These are phyloP conservation scores for Sebastes hopkinsi DNA, from an alignment of 2,797 vertebrate species.

Conservation along the genomic window DNA sequence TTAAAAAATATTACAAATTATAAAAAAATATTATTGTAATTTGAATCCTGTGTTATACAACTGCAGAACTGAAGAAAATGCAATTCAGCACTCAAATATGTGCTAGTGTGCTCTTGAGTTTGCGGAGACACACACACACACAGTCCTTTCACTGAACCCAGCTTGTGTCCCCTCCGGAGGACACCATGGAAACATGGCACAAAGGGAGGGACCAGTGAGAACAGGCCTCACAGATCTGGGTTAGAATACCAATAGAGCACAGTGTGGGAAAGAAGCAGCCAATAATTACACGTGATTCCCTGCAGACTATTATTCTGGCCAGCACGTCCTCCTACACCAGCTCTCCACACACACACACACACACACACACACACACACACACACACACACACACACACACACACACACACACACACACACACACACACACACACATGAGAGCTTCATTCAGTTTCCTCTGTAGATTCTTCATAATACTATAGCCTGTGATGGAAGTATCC, in stretches of 20 bases:
- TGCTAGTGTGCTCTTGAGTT: neutral
- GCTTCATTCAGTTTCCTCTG: neutral
- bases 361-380: too few relatives aligned
- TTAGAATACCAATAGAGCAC: constrained; percentile 56
- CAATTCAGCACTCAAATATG: neutral
- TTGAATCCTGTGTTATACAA: neutral
- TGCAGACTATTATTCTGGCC: constrained; percentile 21
- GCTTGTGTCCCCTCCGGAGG: constrained; percentile 26
- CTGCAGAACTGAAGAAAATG: neutral
- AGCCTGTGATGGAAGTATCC: neutral
- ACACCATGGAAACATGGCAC: constrained; percentile 59
- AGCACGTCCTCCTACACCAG: neutral
- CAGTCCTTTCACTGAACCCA: constrained; percentile 12
- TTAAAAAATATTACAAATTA: too few relatives aligned
- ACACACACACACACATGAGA: too few relatives aligned
- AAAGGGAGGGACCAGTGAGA: constrained; percentile 38
- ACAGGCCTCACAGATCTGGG: constrained; percentile 27
- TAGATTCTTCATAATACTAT: neutral
- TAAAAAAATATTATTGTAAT: neutral
- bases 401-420: too few relatives aligned
- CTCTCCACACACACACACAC: neutral
- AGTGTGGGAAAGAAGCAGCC: constrained; percentile 54
- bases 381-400: too few relatives aligned
- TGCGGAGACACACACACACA: neutral
- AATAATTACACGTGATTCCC: constrained; percentile 24